phyloP scores from a whole-genome alignment of 2,797 vertebrate species.

The Craterocephalus amniculus region DNA sequence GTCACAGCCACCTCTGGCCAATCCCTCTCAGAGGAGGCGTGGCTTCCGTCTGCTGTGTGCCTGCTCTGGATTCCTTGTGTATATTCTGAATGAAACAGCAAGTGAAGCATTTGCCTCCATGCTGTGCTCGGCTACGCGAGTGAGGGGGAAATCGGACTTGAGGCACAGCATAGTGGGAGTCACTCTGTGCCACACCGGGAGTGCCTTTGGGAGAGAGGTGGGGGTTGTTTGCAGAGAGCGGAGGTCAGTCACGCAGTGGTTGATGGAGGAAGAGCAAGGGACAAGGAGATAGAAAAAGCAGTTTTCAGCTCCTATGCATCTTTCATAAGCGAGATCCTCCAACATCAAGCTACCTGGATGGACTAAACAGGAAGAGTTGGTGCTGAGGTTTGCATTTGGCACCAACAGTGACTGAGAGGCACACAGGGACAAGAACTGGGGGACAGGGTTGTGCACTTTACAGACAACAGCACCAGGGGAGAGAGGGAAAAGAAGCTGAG shows the following conservation, averaged over 20 bases:
- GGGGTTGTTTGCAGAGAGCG: conserved; percentile 60
- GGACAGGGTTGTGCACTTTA: conserved; percentile 24
- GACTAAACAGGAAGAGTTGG: conserved; percentile 56
- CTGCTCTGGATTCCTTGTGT: conserved; percentile 68
- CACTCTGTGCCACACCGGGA: conserved; percentile 61
- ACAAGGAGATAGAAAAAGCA: conserved; percentile 56
- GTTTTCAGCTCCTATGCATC: conserved; percentile 84
- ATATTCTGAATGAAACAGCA: conserved; percentile 89
- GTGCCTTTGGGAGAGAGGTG: conserved; percentile 72
- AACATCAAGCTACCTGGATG: conserved; percentile 84
- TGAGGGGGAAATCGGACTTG: conserved; percentile 53
- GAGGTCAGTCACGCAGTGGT: conserved; percentile 65
- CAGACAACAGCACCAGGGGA: conserved; percentile 33
- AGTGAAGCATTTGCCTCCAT: conserved; percentile 67
- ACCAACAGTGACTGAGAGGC: conserved; percentile 42
- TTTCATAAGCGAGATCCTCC: conserved; percentile 87
- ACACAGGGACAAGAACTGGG: conserved; percentile 31
- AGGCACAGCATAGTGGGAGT: conserved; percentile 55
- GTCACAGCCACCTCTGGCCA: conserved; percentile 81
- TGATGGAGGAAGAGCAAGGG: conserved; percentile 60
- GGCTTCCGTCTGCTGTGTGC: conserved; percentile 73
- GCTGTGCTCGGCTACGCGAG: conserved; percentile 48
- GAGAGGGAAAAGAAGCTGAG: conserved; percentile 41
- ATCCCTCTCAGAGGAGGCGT: conserved; percentile 83
- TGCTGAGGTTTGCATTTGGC: conserved; percentile 44